Percentiles rank a stretch among this genome's conserved stretches.
phyloP scores from a whole-genome alignment of 1,140 invertebrate genomes.

The Lepidostoma basale region DNA sequence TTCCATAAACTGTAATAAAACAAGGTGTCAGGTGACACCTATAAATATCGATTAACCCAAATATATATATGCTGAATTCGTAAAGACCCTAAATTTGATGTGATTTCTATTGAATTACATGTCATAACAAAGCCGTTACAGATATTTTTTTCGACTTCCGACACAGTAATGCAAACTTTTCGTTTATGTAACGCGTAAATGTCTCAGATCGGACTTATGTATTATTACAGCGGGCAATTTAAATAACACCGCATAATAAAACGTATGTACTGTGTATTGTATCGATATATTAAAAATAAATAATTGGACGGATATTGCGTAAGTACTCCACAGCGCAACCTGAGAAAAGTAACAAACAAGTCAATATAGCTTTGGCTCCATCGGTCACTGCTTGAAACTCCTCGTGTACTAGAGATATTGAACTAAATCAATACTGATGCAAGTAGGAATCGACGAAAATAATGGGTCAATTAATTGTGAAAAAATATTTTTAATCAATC shows the following conservation, averaged over 20 bases:
- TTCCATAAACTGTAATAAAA: too few species aligned
- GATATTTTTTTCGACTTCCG: constrained; percentile 17
- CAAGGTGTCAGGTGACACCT: too few species aligned
- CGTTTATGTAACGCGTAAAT: constrained; percentile 12
- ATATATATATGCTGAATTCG: neutral
- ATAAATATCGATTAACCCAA: neutral
- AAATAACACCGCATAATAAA: constrained; percentile 1
- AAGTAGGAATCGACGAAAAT: too few species aligned
- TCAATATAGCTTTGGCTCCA: too few species aligned
- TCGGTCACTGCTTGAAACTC: too few species aligned
- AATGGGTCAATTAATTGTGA: too few species aligned
- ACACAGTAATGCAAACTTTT: neutral
- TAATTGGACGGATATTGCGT: neutral
- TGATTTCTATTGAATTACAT: constrained; percentile 16
- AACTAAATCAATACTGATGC: too few species aligned
- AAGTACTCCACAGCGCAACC: neutral
- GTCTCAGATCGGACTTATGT: neutral
- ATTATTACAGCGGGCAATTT: neutral
- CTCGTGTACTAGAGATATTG: too few species aligned
- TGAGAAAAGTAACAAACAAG: neutral
- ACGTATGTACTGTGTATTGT: neutral
- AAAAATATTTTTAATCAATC: too few species aligned
- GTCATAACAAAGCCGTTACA: constrained; percentile 13
- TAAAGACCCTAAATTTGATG: neutral
- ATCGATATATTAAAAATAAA: constrained; percentile 11